These are phyloP conservation scores for Irena cyanogastra DNA, from an alignment of 2,113 vertebrate species.

Conservation along the genomic window DNA sequence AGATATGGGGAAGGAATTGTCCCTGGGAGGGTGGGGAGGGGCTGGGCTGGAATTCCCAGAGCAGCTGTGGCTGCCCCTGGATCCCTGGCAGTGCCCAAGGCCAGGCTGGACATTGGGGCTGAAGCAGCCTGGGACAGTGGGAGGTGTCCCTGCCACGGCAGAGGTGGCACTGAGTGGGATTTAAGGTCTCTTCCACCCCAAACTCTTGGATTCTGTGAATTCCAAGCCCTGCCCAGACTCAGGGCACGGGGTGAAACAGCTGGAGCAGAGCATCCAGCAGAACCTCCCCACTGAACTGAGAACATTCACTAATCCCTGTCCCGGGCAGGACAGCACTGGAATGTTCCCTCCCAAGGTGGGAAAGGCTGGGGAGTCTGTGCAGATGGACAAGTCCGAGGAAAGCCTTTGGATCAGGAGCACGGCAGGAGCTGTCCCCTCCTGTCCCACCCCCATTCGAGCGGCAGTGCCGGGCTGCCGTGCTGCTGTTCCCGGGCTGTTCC, in stretches of 20 bases:
- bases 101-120: not conserved
- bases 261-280: not conserved
- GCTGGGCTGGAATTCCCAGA: not conserved
- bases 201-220: not conserved
- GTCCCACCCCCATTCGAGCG: accelerated
- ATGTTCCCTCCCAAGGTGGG: accelerated
- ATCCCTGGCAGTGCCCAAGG: not conserved
- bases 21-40: not conserved
- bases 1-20: not conserved
- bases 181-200: not conserved
- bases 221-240: not conserved
- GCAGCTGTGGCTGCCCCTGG: not conserved
- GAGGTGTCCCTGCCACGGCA: not conserved
- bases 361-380: not conserved
- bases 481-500: accelerated
- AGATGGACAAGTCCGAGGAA: accelerated
- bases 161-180: accelerated
- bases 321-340: accelerated
- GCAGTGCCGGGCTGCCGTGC: no score
- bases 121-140: not conserved
- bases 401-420: accelerated
- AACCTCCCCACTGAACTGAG: not conserved
- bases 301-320: accelerated
- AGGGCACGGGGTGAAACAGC: accelerated
- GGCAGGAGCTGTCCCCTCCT: not conserved